phyloP scores from a whole-genome alignment of 2,888 invertebrate genomes.

The Lagria hirta region DNA sequence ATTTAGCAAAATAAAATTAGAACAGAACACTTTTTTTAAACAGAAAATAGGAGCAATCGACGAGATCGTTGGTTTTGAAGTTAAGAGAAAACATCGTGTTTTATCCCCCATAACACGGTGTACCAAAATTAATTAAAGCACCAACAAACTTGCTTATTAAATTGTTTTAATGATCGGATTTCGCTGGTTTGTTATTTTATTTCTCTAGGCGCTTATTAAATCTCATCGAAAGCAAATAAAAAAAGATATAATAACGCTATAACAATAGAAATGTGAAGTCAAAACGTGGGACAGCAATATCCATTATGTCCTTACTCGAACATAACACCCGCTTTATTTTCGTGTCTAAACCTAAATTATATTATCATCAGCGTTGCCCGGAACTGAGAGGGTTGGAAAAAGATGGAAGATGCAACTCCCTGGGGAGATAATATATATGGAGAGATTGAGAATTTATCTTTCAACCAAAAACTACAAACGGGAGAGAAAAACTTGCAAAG shows the following conservation, averaged over 20 bases:
- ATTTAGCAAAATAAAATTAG: too few species aligned
- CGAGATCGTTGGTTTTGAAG: too few species aligned
- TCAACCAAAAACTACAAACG: conserved; percentile 17
- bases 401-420: conserved; percentile 24
- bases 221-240: too few species aligned
- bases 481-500: conserved; percentile 15
- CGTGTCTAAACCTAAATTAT: conserved; percentile 29
- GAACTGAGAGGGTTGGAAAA: conserved; percentile 24
- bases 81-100: conserved; percentile 21
- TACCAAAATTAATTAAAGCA: conserved; percentile 15
- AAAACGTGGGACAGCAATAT: conserved; percentile 3
- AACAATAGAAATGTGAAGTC: not conserved
- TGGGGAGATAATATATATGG: conserved; percentile 26
- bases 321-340: conserved; percentile 19
- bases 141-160: conserved; percentile 9
- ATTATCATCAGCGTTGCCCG: conserved; percentile 29
- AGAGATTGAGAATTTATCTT: conserved; percentile 23
- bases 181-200: conserved; percentile 4
- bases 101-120: conserved; percentile 12
- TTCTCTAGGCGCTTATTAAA: conserved; percentile 1
- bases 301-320: conserved; percentile 8
- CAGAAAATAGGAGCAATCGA: too few species aligned
- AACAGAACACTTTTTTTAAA: too few species aligned
- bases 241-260: not conserved
- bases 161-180: conserved; percentile 10